These are phyloP conservation scores for Tamandua tetradactyla DNA, from an alignment of 2,797 vertebrate genomes.

Conservation along the genomic window DNA sequence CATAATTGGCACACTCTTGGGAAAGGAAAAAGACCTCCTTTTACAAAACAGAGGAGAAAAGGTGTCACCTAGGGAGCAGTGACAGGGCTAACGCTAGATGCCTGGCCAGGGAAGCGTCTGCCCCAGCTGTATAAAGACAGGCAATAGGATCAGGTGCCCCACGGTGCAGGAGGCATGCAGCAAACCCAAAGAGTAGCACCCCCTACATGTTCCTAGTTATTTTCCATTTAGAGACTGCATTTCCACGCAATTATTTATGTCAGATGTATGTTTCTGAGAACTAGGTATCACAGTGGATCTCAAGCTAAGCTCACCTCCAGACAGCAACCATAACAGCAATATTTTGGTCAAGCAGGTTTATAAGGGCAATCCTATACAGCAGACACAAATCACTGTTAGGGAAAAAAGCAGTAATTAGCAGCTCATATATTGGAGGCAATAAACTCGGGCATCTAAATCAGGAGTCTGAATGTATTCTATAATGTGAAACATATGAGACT, in stretches of 20 bases:
- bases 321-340: not conserved
- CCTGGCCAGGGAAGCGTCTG: not conserved
- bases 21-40: constrained; percentile 48
- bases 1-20: constrained; percentile 42
- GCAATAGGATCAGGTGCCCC: accelerated
- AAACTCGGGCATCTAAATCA: not conserved
- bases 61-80: constrained; percentile 10
- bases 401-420: not conserved
- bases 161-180: not conserved
- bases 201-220: no score
- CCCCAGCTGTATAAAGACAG: not conserved
- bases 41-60: constrained; percentile 27
- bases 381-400: not conserved
- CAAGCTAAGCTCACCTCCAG: not conserved
- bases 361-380: not conserved
- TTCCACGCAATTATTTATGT: not conserved
- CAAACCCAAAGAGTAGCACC: not conserved
- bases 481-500: not conserved
- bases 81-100: not conserved
- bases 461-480: not conserved
- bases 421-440: not conserved
- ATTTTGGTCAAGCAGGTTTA: not conserved
- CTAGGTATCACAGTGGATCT: not conserved
- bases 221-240: no score
- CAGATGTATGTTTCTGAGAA: not conserved